phyloP scores from a whole-genome alignment of 1,140 invertebrate genomes.

The Magallana angulata region DNA sequence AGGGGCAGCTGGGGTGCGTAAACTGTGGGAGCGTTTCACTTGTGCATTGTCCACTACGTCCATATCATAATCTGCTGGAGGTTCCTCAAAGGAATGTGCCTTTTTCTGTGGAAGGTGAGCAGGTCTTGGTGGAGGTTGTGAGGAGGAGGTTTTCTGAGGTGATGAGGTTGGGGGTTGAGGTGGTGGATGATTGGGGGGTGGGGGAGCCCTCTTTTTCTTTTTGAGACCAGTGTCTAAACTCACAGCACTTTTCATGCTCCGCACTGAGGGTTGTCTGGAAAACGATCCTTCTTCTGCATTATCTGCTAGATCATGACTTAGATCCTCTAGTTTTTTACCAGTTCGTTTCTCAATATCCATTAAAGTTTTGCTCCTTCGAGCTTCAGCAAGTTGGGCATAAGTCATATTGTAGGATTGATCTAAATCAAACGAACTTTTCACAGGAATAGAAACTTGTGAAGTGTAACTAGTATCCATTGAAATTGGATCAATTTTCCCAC shows the following conservation, averaged over 20 bases:
- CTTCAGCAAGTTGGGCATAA: slow-evolving; percentile 70
- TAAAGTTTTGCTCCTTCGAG: slow-evolving; percentile 59
- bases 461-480: slow-evolving; percentile 44
- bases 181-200: slow-evolving; percentile 54
- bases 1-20: slow-evolving; percentile 27
- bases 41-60: slow-evolving; percentile 29
- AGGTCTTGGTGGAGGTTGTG: slow-evolving; percentile 38
- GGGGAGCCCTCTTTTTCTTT: slow-evolving; percentile 65
- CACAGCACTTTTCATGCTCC: slow-evolving; percentile 50
- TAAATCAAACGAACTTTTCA: slow-evolving; percentile 66
- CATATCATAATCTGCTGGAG: slow-evolving; percentile 66
- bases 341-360: slow-evolving; percentile 60
- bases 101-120: slow-evolving; percentile 48
- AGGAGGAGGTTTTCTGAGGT: neutral
- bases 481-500: slow-evolving; percentile 58
- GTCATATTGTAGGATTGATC: slow-evolving; percentile 68
- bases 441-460: slow-evolving; percentile 62
- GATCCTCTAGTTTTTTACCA: slow-evolving; percentile 60
- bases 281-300: slow-evolving; percentile 40
- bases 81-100: slow-evolving; percentile 60
- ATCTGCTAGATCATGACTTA: slow-evolving; percentile 56
- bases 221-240: slow-evolving; percentile 49
- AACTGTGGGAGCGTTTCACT: slow-evolving; percentile 42
- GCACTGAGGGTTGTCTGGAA: slow-evolving; percentile 51
- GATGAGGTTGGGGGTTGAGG: slow-evolving; percentile 41